Evolutionary conservation across 1,140 invertebrate genomes (phyloP).

Genomic region (Nasonia longicornis): DNA sequence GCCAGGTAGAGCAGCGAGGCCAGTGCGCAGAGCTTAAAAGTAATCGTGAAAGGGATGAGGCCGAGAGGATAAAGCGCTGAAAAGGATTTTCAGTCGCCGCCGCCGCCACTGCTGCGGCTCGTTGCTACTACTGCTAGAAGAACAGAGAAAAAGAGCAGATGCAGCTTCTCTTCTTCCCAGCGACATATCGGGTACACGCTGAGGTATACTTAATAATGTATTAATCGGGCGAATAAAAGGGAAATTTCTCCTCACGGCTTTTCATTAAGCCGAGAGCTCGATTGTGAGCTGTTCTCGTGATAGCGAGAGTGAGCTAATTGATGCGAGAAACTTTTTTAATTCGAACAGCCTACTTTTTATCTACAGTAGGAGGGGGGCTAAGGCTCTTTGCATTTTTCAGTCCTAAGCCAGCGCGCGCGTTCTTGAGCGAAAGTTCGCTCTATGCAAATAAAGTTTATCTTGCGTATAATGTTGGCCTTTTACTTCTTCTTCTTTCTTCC

Average conservation of each 20-base stretch:
- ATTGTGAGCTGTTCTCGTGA: background rate
- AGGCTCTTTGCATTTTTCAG: constrained; percentile 1
- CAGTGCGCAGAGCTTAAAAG: constrained; percentile 29
- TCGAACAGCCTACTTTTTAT: constrained; percentile 3
- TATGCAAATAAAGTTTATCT: constrained; percentile 3
- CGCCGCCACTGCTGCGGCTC: constrained; percentile 18
- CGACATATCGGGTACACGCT: background rate
- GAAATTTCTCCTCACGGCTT: background rate
- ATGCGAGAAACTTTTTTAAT: constrained; percentile 1
- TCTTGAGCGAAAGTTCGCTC: background rate
- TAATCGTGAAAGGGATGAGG: constrained; percentile 22
- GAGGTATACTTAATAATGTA: background rate
- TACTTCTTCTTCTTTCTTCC: background rate
- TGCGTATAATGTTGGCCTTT: background rate
- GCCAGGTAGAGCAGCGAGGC: background rate
- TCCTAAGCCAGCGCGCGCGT: background rate
- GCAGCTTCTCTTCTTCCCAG: background rate
- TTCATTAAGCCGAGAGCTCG: background rate
- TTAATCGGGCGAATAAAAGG: too few relatives aligned
- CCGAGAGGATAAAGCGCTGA: constrained; percentile 35
- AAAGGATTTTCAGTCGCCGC: constrained; percentile 38
- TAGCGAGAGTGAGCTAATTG: background rate
- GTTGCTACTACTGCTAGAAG: constrained; percentile 37
- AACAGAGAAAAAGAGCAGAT: constrained; percentile 29
- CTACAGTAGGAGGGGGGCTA: background rate